phyloP scores from a whole-genome alignment of 1,140 invertebrate species.

The Papilio polyxenes region DNA sequence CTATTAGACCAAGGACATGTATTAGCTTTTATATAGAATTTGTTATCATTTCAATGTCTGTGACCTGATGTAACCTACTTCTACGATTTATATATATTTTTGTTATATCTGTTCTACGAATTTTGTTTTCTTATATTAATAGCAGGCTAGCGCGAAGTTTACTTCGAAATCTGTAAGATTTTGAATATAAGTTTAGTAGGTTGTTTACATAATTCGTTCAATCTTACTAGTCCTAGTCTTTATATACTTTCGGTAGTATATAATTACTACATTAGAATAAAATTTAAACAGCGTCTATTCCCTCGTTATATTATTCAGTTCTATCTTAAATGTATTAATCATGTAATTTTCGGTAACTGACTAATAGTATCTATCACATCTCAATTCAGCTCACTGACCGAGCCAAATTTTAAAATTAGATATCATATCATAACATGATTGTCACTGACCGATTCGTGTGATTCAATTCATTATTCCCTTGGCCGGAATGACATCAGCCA shows the following conservation, averaged over 20 bases:
- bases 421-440: conserved; percentile 21
- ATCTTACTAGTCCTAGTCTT: too few species aligned
- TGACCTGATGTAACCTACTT: too few species aligned
- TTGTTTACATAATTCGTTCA: too few species aligned
- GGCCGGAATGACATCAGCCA: conserved; percentile 30
- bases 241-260: neutral
- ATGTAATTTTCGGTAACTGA: neutral
- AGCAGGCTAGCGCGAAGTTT: too few species aligned
- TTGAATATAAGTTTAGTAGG: too few species aligned
- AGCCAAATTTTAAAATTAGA: conserved; percentile 28
- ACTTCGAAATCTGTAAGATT: too few species aligned
- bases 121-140: too few species aligned
- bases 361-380: neutral
- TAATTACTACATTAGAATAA: neutral
- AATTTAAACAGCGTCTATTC: neutral
- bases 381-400: neutral
- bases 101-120: too few species aligned
- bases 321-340: conserved; percentile 10
- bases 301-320: neutral
- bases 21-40: too few species aligned
- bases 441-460: conserved; percentile 12
- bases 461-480: conserved; percentile 30
- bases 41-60: too few species aligned
- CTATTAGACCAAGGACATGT: neutral
- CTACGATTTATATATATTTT: too few species aligned